Conservation (phyloP, 1,140 invertebrate genomes). For the Cydia fagiglandana region DNA sequence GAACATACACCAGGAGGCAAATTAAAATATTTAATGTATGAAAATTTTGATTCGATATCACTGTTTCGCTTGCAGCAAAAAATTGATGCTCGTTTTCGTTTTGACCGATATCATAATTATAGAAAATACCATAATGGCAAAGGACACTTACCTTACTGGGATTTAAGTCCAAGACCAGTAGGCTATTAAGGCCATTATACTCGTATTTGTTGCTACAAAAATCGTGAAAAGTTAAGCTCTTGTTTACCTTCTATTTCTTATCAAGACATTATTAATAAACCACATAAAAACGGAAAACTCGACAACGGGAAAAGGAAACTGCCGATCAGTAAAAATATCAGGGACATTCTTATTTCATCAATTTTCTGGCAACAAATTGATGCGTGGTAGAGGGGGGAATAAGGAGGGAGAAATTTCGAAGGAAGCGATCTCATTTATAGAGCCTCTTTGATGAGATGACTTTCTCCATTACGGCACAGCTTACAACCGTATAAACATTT, state of each 20-base stretch:
- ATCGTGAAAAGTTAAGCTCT: too few relatives aligned
- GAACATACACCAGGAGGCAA: too few relatives aligned
- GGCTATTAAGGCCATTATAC: too few relatives aligned
- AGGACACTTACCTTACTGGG: too few relatives aligned
- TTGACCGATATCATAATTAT: too few relatives aligned
- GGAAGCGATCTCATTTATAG: slow-evolving; percentile 58
- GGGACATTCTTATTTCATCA: slow-evolving; percentile 56
- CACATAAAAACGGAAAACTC: slow-evolving; percentile 10
- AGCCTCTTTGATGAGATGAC: slow-evolving; percentile 48
- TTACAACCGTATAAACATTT: background rate
- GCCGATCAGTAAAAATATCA: slow-evolving; percentile 38
- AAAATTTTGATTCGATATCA: too few relatives aligned
- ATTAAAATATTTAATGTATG: too few relatives aligned
- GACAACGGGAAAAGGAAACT: slow-evolving; percentile 14
- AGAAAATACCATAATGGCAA: too few relatives aligned
- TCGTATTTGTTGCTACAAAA: too few relatives aligned
- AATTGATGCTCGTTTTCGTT: too few relatives aligned
- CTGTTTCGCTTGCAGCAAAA: too few relatives aligned
- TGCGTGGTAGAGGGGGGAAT: slow-evolving; percentile 37
- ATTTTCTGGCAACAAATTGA: slow-evolving; percentile 50
- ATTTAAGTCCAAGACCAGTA: too few relatives aligned
- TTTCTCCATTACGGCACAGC: slow-evolving; percentile 40
- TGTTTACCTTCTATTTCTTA: background rate
- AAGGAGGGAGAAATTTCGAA: slow-evolving; percentile 31
- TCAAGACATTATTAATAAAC: background rate